Evolutionary conservation across 2,888 invertebrate species (phyloP).

Genomic region (Ennomos fuscantarius): DNA sequence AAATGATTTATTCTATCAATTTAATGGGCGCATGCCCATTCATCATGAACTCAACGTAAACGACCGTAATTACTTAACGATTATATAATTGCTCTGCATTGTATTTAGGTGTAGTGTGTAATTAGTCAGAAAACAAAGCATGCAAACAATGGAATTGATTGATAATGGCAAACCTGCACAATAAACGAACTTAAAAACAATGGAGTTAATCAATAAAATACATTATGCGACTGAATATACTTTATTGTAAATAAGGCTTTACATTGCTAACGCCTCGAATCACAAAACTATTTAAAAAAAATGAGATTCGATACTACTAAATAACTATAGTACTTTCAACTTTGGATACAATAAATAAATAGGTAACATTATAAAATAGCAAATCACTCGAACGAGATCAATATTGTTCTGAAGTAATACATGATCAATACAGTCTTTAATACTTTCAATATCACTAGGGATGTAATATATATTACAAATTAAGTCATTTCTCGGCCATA

Average conservation of each 20-base stretch:
- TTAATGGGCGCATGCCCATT: too few species aligned
- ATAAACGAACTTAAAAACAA: conserved; percentile 70
- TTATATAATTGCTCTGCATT: not conserved
- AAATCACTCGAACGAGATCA: conserved; percentile 39
- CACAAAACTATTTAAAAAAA: conserved; percentile 70
- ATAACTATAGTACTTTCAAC: conserved; percentile 40
- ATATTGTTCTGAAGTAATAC: conserved; percentile 39
- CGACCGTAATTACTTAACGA: not conserved
- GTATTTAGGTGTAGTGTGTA: conserved; percentile 23
- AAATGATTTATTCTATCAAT: too few species aligned
- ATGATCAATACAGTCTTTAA: conserved; percentile 41
- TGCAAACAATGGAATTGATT: conserved; percentile 58
- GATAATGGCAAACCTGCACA: conserved; percentile 84
- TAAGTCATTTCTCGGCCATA: conserved; percentile 9
- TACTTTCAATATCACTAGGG: conserved; percentile 40
- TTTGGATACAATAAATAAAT: conserved; percentile 52
- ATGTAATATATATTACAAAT: conserved; percentile 21
- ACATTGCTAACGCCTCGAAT: conserved; percentile 71
- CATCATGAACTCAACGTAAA: not conserved
- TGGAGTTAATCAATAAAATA: conserved; percentile 75
- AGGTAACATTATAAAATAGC: conserved; percentile 28
- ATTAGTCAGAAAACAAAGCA: conserved; percentile 40
- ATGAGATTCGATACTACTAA: conserved; percentile 43
- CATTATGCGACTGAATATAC: conserved; percentile 75
- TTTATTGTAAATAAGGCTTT: conserved; percentile 82